Evolutionary conservation across 2,797 vertebrate species (phyloP), one percentile per base, ranked within the genome.

Genomic region (Dendrocincla tyrannina): DNA sequence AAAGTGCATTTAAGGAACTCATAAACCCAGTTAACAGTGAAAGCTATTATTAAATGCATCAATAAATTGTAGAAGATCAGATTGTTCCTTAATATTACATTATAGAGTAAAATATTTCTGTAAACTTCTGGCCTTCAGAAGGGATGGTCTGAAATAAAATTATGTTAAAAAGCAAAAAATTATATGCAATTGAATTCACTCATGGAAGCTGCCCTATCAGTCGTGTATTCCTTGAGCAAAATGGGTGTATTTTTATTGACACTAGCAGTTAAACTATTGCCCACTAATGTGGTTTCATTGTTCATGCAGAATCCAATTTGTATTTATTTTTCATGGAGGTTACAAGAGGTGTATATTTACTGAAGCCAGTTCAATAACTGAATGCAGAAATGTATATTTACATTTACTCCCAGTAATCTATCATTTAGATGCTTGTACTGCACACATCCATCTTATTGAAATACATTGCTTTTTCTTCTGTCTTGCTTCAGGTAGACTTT

Each of bases 301-400:
- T 35, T 92, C 68, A 74, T 39, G 62, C 66, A 76, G 52, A 95
- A 96, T 76, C 62, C 69, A 90, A 85, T 92, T 95, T 92, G 87
- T 95, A n/a, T 94, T 93, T 94, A 83, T 91, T 68, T 68, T 76
- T 22, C n/a, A 78, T 60, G 47, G 62, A 90, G 55, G 79, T 86
- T 95, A 87, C 60, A 88, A 86, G 41, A 95, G 75, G n/a, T 13
- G 0, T 80, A 62, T 90, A 77, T 95, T 95, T 96, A 92, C 77
- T 74, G 37, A 95, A 87, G 42, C 59, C 78, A 79, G 89, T 81
- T 94, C 93, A 88, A 79, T 91, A 94, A 88, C 52, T 91, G 87
- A 91, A 85, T 85, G 47, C 35, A 92, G 69, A 91, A 96, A 88
- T 72, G 25, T 74, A 42, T 92, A 88, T 93, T 95, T 94, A 94